Base-by-base conservation (phyloP, 2,113 vertebrate species). In the Formicarius rufipectus region DNA sequence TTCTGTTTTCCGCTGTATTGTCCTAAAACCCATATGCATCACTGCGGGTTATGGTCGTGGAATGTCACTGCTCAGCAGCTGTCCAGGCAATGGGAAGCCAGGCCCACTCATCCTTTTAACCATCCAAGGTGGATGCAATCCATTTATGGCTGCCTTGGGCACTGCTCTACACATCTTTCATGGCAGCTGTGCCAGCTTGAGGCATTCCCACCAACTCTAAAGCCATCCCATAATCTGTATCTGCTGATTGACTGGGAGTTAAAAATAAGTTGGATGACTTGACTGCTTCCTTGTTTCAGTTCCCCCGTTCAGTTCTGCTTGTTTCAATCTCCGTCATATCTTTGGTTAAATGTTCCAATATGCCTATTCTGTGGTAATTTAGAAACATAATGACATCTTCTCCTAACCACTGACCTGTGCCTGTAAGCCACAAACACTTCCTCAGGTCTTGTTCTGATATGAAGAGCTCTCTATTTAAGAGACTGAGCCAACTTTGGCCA, bases 31-130 rank as follows among this genome's bases (percentile, higher is more conserved):
- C 82, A 62, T 91, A 33, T 77, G 89, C 81, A 93, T 67, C 89
- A 18, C 78, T 85, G 87, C 0, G 81, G 91, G 77, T 82, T 95
- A 2, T 58, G 73, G 16, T 58, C 42, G 87, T 53, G 91, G 95
- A 95, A 95, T 90, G 81, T 22, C 83, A 71, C 89, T 96, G 91
- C 85, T 93, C 84, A 87, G 82, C 94, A 95, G 93, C 92, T 95
- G 92, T 67, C 50, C 0, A 0, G 79, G 63, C 77, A 16, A 72
- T 33, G 53, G 5, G 69, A 84, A 92, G 69, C 89, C 89, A 76
- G 93, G 69, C 74, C 53, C 62, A 4, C 78, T 89, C 77, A 50
- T 80, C 92, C 75, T 80, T 76, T 69, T 73, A 76, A 73, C 53
- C 82, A 88, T 88, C 92, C 88, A 95, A 90, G 75, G 71, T 95